A percentile compares a stretch with the other conserved stretches of the same genome.
These are phyloP conservation scores for Rhamnusium bicolor DNA, from an alignment of 2,888 invertebrate genomes.

Conservation along the genomic window DNA sequence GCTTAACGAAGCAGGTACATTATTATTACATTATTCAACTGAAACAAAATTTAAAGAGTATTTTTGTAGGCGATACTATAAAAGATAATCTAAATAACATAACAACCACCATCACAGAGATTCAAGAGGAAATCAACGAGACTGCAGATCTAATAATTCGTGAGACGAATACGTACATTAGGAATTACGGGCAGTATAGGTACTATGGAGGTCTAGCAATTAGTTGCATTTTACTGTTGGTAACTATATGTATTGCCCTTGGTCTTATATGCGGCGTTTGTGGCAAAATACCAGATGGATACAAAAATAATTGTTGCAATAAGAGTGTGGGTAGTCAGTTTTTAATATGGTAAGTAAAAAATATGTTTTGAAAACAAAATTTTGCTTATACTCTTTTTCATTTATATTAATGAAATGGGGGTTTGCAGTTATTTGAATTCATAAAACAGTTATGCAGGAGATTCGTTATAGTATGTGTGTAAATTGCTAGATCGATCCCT, in stretches of 20 bases:
- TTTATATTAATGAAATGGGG: too few species aligned
- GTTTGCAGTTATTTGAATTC: too few species aligned
- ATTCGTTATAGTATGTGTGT: too few species aligned
- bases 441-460: too few species aligned
- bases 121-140: slow-evolving; percentile 56
- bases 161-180: slow-evolving; percentile 56
- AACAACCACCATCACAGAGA: slow-evolving; percentile 52
- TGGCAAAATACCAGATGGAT: slow-evolving; percentile 89
- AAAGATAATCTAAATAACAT: slow-evolving; percentile 59
- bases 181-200: slow-evolving; percentile 68
- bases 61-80: slow-evolving; percentile 58
- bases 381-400: too few species aligned
- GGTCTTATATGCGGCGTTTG: slow-evolving; percentile 92
- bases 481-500: too few species aligned
- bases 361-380: too few species aligned
- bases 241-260: slow-evolving; percentile 80
- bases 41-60: too few species aligned
- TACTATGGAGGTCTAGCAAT: slow-evolving; percentile 80
- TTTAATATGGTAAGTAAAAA: slow-evolving; percentile 80
- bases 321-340: slow-evolving; percentile 88
- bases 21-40: neutral
- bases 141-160: slow-evolving; percentile 52
- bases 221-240: slow-evolving; percentile 79
- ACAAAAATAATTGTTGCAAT: slow-evolving; percentile 89
- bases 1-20: slow-evolving; percentile 74